These are phyloP conservation scores for Microtus ochrogaster DNA, from an alignment of 2,113 vertebrate species.

Conservation along the genomic window DNA sequence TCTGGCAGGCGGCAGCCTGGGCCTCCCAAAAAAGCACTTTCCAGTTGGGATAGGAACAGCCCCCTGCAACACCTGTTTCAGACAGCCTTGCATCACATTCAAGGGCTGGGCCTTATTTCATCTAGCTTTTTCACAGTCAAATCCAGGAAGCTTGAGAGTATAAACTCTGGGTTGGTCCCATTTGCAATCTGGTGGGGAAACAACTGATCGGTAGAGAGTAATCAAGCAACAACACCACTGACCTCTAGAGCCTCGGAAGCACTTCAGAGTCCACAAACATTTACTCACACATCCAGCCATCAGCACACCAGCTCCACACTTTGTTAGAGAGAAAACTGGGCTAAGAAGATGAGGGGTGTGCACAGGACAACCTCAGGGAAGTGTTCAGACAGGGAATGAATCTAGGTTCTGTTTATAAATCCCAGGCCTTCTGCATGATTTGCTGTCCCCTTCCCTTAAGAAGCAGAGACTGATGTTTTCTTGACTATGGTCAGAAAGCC, in stretches of 20 bases:
- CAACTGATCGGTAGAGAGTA: background rate
- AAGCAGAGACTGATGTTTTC: background rate
- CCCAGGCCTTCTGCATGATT: background rate
- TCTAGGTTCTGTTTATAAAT: slow-evolving; percentile 13
- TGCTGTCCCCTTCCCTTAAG: too few relatives aligned
- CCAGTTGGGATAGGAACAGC: background rate
- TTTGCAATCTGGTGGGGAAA: background rate
- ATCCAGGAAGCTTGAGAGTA: slow-evolving; percentile 32
- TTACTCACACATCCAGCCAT: background rate
- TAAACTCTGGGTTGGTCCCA: background rate
- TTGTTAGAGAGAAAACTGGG: slow-evolving; percentile 21
- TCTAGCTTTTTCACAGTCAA: slow-evolving; percentile 10
- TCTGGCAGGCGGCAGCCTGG: slow-evolving; percentile 37
- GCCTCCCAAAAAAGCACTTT: background rate
- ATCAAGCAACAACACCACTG: background rate
- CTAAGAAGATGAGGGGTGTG: slow-evolving; percentile 9
- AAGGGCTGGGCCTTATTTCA: slow-evolving; percentile 7
- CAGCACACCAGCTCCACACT: background rate
- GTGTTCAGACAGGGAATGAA: background rate
- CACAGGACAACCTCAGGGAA: background rate
- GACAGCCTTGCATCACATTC: background rate
- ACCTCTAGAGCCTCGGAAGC: background rate
- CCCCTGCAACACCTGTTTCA: slow-evolving; percentile 22
- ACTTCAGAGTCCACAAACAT: background rate
- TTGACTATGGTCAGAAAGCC: background rate